These are phyloP conservation scores for Brotula barbata DNA, from an alignment of 2,797 vertebrate genomes.

Conservation along the genomic window DNA sequence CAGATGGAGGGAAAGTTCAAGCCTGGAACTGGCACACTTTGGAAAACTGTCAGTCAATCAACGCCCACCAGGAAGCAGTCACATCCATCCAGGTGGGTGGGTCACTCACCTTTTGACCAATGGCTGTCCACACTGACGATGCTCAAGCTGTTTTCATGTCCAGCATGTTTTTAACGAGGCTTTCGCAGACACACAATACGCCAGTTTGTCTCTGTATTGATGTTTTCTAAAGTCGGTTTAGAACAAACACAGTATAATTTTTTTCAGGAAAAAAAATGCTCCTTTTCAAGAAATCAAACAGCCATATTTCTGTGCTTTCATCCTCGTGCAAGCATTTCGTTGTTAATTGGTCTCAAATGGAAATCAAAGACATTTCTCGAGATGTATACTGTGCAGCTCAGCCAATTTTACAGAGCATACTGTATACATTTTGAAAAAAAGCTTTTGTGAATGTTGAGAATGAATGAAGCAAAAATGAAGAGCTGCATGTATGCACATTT, in stretches of 20 bases:
- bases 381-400: constrained; percentile 44
- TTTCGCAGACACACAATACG: background rate
- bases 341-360: constrained; percentile 59
- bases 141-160: constrained; percentile 33
- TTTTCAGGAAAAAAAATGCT: constrained; percentile 45
- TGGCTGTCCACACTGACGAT: constrained; percentile 11
- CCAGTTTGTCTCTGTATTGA: constrained; percentile 12
- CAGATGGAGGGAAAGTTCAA: constrained; percentile 86
- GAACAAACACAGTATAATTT: constrained; percentile 39
- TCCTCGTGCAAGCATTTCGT: constrained; percentile 27
- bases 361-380: constrained; percentile 63
- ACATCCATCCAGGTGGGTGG: constrained; percentile 82
- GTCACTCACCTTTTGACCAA: constrained; percentile 31
- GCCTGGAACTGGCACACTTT: constrained; percentile 82
- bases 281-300: constrained; percentile 38
- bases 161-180: constrained; percentile 20
- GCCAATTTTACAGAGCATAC: constrained; percentile 55
- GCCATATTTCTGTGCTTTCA: constrained; percentile 30
- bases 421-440: constrained; percentile 56
- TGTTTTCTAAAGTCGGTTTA: constrained; percentile 29
- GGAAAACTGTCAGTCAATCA: constrained; percentile 81
- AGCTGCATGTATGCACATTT: constrained; percentile 50
- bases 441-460: constrained; percentile 63
- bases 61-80: constrained; percentile 80
- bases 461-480: too few relatives aligned